Conservation (phyloP, 2,113 vertebrate species). For the Odocoileus hemionus region DNA sequence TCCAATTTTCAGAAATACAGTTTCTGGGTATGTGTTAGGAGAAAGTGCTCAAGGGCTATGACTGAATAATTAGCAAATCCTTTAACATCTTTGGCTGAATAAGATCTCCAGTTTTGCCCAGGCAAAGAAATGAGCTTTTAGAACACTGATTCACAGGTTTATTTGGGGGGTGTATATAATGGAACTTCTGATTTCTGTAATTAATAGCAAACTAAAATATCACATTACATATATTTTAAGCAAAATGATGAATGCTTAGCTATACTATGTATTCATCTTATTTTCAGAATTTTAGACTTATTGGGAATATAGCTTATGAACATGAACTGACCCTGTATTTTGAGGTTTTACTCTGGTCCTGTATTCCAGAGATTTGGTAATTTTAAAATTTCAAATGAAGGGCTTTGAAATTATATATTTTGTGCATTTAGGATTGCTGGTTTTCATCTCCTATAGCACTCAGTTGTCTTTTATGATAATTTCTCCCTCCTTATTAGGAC, state of each 20-base stretch:
- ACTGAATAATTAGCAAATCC: not conserved
- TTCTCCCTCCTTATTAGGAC: not conserved
- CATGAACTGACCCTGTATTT: not conserved
- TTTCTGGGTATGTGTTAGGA: not conserved
- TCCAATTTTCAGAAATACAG: not conserved
- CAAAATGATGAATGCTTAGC: not conserved
- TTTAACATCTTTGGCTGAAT: not conserved
- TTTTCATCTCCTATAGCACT: not conserved
- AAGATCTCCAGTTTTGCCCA: not conserved
- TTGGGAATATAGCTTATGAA: not conserved
- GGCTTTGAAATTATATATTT: not conserved
- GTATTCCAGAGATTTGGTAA: not conserved
- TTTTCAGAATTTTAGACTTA: constrained; percentile 7
- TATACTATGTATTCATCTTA: not conserved
- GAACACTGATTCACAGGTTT: not conserved
- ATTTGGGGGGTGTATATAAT: not conserved
- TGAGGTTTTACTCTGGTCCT: not conserved
- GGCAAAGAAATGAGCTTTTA: not conserved
- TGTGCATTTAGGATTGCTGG: not conserved
- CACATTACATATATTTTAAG: not conserved
- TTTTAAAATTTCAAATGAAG: not conserved
- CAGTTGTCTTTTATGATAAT: not conserved
- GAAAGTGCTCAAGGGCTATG: not conserved
- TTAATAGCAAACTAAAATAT: not conserved
- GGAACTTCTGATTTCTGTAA: not conserved